Evolutionary conservation across 2,113 vertebrate genomes (phyloP), one percentile per base, ranked within the genome.

Genomic region (Toxotes chatareus): DNA sequence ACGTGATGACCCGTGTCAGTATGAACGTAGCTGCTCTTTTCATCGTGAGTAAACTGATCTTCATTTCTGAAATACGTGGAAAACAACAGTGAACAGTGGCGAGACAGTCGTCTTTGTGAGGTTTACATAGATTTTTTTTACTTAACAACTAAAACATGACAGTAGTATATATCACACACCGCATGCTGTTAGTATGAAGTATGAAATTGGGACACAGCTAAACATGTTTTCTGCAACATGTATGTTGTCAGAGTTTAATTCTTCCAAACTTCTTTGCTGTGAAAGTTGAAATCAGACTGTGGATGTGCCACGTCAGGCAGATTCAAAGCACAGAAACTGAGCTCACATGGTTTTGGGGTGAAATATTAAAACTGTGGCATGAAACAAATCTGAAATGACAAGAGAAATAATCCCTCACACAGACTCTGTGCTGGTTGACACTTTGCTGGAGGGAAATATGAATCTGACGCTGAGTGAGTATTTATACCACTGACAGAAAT

Each of bases 401-500:
- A 31, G 56, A 56, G 56, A 67, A 70, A 64, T 51, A 71, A 79
- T 66, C 65, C 68, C 23, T 53, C 68, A 38, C n/a, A 17, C 63
- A 12, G 27, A 13, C 49, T 57, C 42, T 44, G 47, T 19, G 56
- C 78, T 56, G 62, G 49, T 57, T 66, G 84, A 69, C 59, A 49
- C 44, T 34, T 17, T 34, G 60, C 81, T 71, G 59, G 44, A 87
- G 44, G 80, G 63, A 63, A 86, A 49, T 73, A 59, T 34, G 34
- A 66, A 83, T 78, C 56, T 62, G 59, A 56, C 11, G 34, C 78
- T 0, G 49, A 74, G 17, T 49, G 66, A 61, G 71, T 80, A n/a
- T 73, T 78, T 60, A 17, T 32, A 82, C 69, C 27, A 59, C 62
- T 10, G 70, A 62, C 73, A 80, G 70, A 83, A 80, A 51, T 44